Evolutionary conservation across 2,888 invertebrate genomes (phyloP).

Genomic region (Idaea dimidiata): DNA sequence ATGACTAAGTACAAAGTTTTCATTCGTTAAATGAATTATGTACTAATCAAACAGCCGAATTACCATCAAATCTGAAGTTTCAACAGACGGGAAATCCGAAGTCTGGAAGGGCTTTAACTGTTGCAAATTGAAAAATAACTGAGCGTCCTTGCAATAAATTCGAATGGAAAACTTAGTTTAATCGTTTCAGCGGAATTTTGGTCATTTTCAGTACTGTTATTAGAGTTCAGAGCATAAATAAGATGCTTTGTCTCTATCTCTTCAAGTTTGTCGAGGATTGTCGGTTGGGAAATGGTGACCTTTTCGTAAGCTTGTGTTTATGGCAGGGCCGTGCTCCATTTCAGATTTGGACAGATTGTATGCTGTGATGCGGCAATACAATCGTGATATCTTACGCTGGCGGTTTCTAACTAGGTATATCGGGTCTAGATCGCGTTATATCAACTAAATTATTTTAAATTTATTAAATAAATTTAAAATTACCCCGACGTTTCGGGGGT

Average conservation of each 20-base stretch:
- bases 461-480: too few species aligned
- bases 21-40: too few species aligned
- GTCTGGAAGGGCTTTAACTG: conserved; percentile 52
- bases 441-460: too few species aligned
- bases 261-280: conserved; percentile 6
- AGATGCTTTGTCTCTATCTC: conserved; percentile 27
- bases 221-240: conserved; percentile 47
- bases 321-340: background rate
- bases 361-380: background rate
- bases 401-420: background rate
- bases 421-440: too few species aligned
- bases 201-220: conserved; percentile 54
- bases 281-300: conserved; percentile 4
- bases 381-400: background rate
- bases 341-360: background rate
- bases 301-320: background rate
- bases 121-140: conserved; percentile 77
- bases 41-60: too few species aligned
- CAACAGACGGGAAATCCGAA: conserved; percentile 7
- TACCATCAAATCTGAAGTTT: background rate
- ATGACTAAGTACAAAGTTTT: too few species aligned
- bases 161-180: conserved; percentile 55
- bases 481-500: too few species aligned
- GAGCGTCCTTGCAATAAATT: conserved; percentile 66
- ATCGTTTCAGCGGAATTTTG: conserved; percentile 56